Conservation (phyloP, 2,113 vertebrate genomes). For the Gallinago jamesoni region DNA sequence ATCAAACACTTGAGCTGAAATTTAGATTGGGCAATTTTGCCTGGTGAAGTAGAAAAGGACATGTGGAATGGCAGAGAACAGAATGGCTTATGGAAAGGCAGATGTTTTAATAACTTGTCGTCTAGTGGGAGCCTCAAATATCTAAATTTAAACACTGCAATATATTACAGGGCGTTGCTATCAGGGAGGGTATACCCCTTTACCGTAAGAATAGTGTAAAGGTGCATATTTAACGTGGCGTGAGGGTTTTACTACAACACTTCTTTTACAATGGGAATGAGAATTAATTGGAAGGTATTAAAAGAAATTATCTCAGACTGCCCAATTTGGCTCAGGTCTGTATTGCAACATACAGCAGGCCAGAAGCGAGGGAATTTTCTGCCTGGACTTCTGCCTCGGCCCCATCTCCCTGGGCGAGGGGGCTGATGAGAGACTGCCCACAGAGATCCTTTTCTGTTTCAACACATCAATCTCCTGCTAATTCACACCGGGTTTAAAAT, state of each 20-base stretch:
- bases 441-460: neutral
- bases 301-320: neutral
- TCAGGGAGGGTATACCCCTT: neutral
- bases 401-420: neutral
- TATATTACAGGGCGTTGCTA: conserved; percentile 43
- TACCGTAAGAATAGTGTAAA: neutral
- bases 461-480: neutral
- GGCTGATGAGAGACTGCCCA: neutral
- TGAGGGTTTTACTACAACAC: neutral
- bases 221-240: neutral
- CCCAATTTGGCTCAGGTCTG: neutral
- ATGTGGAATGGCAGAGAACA: conserved; percentile 77
- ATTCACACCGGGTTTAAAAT: neutral
- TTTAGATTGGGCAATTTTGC: conserved; percentile 87
- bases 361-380: neutral
- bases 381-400: neutral
- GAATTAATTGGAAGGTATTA: neutral
- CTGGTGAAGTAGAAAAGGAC: conserved; percentile 84
- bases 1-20: conserved; percentile 88
- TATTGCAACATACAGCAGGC: neutral
- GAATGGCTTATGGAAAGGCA: conserved; percentile 79
- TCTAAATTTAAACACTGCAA: conserved; percentile 72
- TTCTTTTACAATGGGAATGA: neutral
- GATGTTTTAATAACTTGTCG: conserved; percentile 83
- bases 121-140: conserved; percentile 69